Base-by-base conservation (phyloP, 2,797 vertebrate genomes). In the Danionella dracula region DNA sequence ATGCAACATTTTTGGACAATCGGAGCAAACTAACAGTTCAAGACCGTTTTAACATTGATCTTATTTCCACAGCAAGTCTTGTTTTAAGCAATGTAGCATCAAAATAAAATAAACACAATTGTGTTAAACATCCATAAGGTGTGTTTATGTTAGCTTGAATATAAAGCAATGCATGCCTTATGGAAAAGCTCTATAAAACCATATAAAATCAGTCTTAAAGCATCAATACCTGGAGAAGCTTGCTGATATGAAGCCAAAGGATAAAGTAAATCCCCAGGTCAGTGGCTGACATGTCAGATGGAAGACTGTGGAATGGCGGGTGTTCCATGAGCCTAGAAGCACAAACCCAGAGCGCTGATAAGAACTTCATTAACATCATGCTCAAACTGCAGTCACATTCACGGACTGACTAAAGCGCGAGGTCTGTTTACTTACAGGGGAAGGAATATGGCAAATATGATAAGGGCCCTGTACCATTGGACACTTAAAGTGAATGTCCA, bases 291-390 rank as follows among this genome's bases (percentile, higher is more conserved):
- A 27, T 27, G 23, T 27, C n/a, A n/a, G n/a, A n/a, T n/a, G n/a
- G n/a, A 27, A 27, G 23, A 27, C 32, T 35, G 32, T 3, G 10
- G 37, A 27, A 60, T 51, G 61, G 38, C 12, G 19, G 29, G 55
- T 8, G 10, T 49, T 63, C 72, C 59, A 31, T 21, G 61, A 70
- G 65, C 34, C 32, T 34, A 44, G 42, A 64, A 16, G 19, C 56
- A 37, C 56, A 60, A 51, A 71, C 54, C 60, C 16, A 51, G 27
- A 45, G 46, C 49, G 13, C 49, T 51, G 64, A 71, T 71, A 70
- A 77, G 60, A 68, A 73, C 54, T 34, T 69, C 72, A 76, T 74
- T 74, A 74, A 70, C 72, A 70, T 55, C 37, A 41, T 55, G 61
- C 64, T 63, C 50, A 58, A 44, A 29, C 63, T 55, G 51, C 58